phyloP scores from a whole-genome alignment of 2,113 vertebrate species.

The Halcyon malimbica region DNA sequence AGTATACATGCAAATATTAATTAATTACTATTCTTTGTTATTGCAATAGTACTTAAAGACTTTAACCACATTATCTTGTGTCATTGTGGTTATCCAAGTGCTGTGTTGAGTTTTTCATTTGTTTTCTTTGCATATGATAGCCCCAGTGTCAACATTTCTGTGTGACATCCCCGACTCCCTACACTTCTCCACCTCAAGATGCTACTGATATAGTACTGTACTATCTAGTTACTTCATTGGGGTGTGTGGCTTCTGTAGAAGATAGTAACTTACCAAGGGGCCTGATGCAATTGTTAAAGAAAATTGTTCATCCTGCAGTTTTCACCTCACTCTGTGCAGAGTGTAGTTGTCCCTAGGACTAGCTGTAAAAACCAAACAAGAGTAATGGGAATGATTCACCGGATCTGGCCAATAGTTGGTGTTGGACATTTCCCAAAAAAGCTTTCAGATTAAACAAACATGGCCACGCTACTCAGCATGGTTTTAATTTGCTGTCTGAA shows the following conservation, averaged over 20 bases:
- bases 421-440: conserved; percentile 41
- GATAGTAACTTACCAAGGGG: not conserved
- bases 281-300: not conserved
- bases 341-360: not conserved
- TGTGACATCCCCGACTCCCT: not conserved
- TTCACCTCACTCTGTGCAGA: not conserved
- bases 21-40: not conserved
- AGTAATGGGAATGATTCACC: not conserved
- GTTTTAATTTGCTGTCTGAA: not conserved
- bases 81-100: not conserved
- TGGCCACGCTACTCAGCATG: not conserved
- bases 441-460: conserved; percentile 50
- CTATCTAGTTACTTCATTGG: not conserved
- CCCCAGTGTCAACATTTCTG: not conserved
- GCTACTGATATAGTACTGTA: not conserved
- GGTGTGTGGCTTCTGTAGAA: not conserved
- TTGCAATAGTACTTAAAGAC: not conserved
- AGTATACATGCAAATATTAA: not conserved
- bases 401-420: not conserved
- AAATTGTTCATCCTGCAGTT: not conserved
- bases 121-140: not conserved
- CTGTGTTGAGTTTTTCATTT: not conserved
- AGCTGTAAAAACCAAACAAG: not conserved
- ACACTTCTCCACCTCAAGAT: not conserved
- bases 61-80: not conserved